Conservation (phyloP, 2,113 vertebrate species). For the Lycocorax pyrrhopterus region DNA sequence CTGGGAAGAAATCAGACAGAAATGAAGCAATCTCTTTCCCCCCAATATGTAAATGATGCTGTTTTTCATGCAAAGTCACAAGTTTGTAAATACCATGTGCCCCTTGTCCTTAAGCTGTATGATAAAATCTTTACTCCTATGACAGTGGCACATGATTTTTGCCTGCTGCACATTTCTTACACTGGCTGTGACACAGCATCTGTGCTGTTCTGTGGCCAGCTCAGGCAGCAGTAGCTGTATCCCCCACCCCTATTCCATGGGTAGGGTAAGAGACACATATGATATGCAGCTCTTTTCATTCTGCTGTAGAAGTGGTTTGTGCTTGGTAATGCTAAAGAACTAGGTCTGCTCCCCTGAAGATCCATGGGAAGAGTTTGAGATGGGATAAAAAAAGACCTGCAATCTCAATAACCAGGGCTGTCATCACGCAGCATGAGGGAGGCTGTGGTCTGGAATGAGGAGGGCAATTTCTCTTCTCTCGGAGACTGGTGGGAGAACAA, state of each 20-base stretch:
- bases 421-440: background rate
- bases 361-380: background rate
- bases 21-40: background rate
- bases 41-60: background rate
- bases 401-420: background rate
- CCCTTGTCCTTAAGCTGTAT: background rate
- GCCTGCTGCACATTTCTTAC: background rate
- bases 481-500: background rate
- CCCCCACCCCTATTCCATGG: rapidly evolving
- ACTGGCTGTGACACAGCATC: background rate
- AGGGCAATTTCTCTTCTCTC: background rate
- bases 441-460: background rate
- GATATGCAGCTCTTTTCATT: background rate
- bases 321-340: background rate
- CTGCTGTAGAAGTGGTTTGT: background rate
- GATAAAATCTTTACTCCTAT: background rate
- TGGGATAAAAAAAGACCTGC: background rate
- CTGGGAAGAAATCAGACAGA: background rate
- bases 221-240: background rate
- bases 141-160: background rate
- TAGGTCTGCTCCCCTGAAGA: background rate
- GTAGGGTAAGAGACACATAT: background rate
- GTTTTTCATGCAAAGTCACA: background rate
- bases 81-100: background rate
- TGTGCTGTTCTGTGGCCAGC: background rate